phyloP scores from a whole-genome alignment of 2,888 invertebrate genomes.

The Ophion obscuratus region DNA sequence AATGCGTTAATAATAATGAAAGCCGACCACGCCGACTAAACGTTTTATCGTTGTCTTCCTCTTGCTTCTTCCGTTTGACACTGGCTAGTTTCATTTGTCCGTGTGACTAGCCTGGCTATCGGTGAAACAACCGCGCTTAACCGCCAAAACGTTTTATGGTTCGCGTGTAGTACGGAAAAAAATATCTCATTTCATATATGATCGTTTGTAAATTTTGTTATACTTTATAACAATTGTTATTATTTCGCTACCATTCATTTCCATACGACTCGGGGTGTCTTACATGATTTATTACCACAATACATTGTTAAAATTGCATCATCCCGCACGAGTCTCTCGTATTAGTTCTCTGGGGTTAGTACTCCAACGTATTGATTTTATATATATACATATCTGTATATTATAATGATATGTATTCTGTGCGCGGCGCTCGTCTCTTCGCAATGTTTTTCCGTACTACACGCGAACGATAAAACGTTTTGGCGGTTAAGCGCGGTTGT shows the following conservation, averaged over 20 bases:
- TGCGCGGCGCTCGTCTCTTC: background rate
- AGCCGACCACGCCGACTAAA: background rate
- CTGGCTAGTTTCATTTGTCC: background rate
- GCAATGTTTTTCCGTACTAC: background rate
- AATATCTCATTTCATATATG: conserved; percentile 6
- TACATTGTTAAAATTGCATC: background rate
- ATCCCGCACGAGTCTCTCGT: background rate
- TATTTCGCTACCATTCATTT: conserved; percentile 8
- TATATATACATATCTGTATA: background rate
- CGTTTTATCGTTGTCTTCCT: background rate
- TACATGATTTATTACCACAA: background rate
- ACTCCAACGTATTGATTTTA: conserved; percentile 2
- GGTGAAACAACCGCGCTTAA: background rate
- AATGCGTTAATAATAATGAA: background rate
- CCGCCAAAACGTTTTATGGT: background rate
- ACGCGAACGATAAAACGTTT: background rate
- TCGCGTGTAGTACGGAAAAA: background rate
- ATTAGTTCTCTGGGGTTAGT: background rate
- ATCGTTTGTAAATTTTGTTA: conserved; percentile 1
- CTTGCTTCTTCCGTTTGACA: background rate
- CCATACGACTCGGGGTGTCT: conserved; percentile 9
- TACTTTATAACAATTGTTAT: conserved; percentile 13
- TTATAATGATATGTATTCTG: background rate
- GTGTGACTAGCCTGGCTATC: conserved; percentile 2
- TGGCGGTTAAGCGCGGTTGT: background rate